Evolutionary conservation across 2,888 invertebrate genomes (phyloP), one percentile per base, ranked within the genome.

Genomic region (Deroplatys truncata): DNA sequence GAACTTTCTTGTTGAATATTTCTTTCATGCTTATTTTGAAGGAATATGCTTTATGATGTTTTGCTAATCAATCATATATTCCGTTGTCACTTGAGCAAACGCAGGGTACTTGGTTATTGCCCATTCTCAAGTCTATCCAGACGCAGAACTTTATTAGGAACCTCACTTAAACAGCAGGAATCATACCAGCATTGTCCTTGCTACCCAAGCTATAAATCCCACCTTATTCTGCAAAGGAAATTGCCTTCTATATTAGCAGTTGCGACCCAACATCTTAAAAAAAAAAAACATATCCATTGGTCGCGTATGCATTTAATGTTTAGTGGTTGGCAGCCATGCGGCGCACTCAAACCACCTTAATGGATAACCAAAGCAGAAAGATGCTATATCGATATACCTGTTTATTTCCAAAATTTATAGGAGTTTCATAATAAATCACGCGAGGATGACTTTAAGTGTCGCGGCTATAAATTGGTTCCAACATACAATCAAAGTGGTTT

Each of bases 391-490:
- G 85, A 85, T 85, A 28, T 82, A 82, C 56, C 56, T 72, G 84
- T 90, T 89, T 90, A 89, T 90, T 84, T 85, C 88, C 88, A 31
- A 89, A 89, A 89, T 89, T 90, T 89, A 88, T 85, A 85, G 85
- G 85, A 90, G 89, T 84, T 88, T 49, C 89, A 56, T 88, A 88
- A 89, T 90, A 90, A 90, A 90, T 90, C 90, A 90, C 84, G 88
- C 28, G 28, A 28, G 35, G 82, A 88, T 82, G 88, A 88, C 90
- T 84, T 90, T 90, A 89, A 88, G 84, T 90, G 90, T 90, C 89
- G 89, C 72, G 89, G 89, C 88, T 88, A 89, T 90, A 90, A 90
- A 90, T 89, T 89, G 90, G 89, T 89, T 89, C 88, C 90, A 84
- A 84, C 89, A 43, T 89, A 86, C 72, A 89, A 90, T 89, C 89